phyloP scores from a whole-genome alignment of 2,888 invertebrate species.

The Heteropelma amictum region DNA sequence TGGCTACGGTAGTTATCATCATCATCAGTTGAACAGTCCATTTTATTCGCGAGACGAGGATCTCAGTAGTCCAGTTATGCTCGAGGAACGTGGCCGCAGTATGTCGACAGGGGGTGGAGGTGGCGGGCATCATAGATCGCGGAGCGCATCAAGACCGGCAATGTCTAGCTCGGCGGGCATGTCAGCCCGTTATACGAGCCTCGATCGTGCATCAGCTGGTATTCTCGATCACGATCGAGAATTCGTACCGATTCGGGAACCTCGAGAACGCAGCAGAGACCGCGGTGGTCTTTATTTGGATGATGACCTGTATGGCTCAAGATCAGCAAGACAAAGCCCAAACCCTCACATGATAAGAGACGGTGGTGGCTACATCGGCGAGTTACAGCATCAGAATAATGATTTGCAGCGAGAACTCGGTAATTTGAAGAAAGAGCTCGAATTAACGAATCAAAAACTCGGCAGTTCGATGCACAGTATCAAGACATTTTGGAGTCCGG shows the following conservation, averaged over 20 bases:
- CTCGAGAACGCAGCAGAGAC: constrained; percentile 84
- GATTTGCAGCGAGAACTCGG: constrained; percentile 95
- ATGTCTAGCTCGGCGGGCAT: constrained; percentile 77
- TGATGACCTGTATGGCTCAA: constrained; percentile 83
- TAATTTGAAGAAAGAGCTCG: constrained; percentile 94
- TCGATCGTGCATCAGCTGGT: constrained; percentile 82
- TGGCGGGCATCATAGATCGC: constrained; percentile 86
- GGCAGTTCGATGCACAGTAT: constrained; percentile 99
- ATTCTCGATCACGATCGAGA: constrained; percentile 91
- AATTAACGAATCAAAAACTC: constrained; percentile 97
- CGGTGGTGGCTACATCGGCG: constrained; percentile 87
- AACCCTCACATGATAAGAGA: constrained; percentile 82
- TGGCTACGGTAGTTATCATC: constrained; percentile 74
- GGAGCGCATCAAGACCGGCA: constrained; percentile 88
- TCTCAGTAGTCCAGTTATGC: constrained; percentile 91
- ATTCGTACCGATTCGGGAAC: constrained; percentile 90
- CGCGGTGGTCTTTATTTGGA: constrained; percentile 84
- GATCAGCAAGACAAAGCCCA: constrained; percentile 86
- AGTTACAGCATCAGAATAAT: constrained; percentile 95
- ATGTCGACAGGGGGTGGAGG: constrained; percentile 81
- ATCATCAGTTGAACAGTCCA: constrained; percentile 79
- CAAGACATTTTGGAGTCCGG: constrained; percentile 99
- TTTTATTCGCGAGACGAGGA: constrained; percentile 84
- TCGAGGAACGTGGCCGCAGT: constrained; percentile 85
- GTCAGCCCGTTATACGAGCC: constrained; percentile 83